These are phyloP conservation scores for Neostethus bicornis DNA, from an alignment of 2,797 vertebrate genomes.

Conservation along the genomic window DNA sequence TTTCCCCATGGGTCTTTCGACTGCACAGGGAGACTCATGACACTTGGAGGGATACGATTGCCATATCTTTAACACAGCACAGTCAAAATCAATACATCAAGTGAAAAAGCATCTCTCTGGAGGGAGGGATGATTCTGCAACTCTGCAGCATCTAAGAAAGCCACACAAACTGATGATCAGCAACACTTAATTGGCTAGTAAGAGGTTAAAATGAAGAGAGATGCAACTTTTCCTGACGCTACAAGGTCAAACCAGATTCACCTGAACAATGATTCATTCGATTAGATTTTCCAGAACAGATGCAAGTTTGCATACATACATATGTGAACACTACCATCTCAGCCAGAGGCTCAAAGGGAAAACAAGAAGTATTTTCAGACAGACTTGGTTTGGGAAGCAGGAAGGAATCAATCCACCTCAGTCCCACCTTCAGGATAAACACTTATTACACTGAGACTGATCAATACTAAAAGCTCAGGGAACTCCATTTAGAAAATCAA, in stretches of 20 bases:
- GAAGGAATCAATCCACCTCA: slow-evolving; percentile 72
- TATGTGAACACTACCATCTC: background rate
- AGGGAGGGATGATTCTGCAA: slow-evolving; percentile 25
- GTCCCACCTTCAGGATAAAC: slow-evolving; percentile 76
- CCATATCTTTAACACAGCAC: slow-evolving; percentile 49
- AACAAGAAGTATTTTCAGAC: slow-evolving; percentile 54
- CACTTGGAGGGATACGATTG: slow-evolving; percentile 53
- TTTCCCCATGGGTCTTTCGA: slow-evolving; percentile 28
- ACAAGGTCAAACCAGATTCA: slow-evolving; percentile 11
- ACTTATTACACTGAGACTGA: slow-evolving; percentile 69
- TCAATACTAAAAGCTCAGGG: slow-evolving; percentile 73
- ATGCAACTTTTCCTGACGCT: slow-evolving; percentile 6
- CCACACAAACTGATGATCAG: slow-evolving; percentile 18
- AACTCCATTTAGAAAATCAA: slow-evolving; percentile 78
- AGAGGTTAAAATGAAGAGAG: slow-evolving; percentile 29
- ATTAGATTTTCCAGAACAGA: slow-evolving; percentile 17
- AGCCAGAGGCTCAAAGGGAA: slow-evolving; percentile 16
- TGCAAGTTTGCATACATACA: slow-evolving; percentile 5
- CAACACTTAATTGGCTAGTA: slow-evolving; percentile 12
- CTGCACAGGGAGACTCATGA: slow-evolving; percentile 45
- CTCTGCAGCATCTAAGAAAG: slow-evolving; percentile 15
- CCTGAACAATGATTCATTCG: slow-evolving; percentile 25
- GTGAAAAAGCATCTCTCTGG: slow-evolving; percentile 23
- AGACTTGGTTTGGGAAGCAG: slow-evolving; percentile 49
- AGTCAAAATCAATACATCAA: slow-evolving; percentile 57